Evolutionary conservation across 2,888 invertebrate genomes (phyloP), one percentile per base, ranked within the genome.

Genomic region (Andrena praecox): DNA sequence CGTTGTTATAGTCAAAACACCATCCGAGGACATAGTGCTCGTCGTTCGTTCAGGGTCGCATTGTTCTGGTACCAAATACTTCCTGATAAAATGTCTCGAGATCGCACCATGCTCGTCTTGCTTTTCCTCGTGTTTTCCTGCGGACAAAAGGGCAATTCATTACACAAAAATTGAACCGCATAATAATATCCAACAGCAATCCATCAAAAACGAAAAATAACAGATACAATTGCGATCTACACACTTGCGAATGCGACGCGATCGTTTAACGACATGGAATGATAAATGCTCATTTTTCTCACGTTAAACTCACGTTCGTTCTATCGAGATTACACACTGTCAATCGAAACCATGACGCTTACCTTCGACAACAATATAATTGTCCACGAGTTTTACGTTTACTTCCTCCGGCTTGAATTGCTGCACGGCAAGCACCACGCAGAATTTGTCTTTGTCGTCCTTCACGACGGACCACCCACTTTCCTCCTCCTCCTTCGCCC

Each of bases 361-460:
- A 85, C 97, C 97, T 93, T 97, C 97, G 1, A 97, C 96, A 0
- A 97, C 92, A 1, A 97, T 95, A 84, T 95, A 95, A 93, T 96
- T 96, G 92, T 96, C 96, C 52, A 95, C 95, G 0, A 96, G 96
- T 92, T 97, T 97, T 0, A 97, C 97, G 0, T 96, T 96, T 83
- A 97, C 96, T 93, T 97, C 97, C 80, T 96, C 96, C 0, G 97
- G 97, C 0, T 96, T 91, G 93, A 97, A 97, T 89, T 97, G 97
- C 90, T 96, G 96, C 20, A 97, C 96, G 90, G 97, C 97, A 67
- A 97, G 94, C 88, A 96, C 96, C 0, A 97, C 96, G 95, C 96
- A 94, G 54, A 95, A 95, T 66, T 91, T 89, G 75, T 97, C 97
- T 91, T 96, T 96, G 86, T 97, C 97, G 82, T 96, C 94, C 88